phyloP scores from a whole-genome alignment of 1,140 invertebrate genomes.

The Globodera ellingtonae region DNA sequence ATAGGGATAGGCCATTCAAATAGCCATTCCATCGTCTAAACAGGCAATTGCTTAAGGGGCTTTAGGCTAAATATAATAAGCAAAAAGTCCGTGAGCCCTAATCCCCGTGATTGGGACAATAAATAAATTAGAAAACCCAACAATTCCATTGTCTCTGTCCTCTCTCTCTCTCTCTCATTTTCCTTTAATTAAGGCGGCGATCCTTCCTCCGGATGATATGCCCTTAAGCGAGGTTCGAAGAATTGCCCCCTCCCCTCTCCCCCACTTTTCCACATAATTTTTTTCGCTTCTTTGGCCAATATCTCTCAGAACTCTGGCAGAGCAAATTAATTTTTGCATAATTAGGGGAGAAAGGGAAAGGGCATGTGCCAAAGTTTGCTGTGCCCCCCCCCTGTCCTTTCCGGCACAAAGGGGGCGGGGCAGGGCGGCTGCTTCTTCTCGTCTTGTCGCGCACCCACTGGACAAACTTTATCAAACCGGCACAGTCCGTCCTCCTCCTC shows the following conservation, averaged over 20 bases:
- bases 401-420: background rate
- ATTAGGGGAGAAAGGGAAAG: conserved; percentile 6
- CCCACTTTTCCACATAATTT: background rate
- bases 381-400: background rate
- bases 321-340: conserved; percentile 21
- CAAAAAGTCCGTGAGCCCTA: too few relatives aligned
- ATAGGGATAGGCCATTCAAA: background rate
- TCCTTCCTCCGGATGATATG: background rate
- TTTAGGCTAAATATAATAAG: too few relatives aligned
- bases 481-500: too few relatives aligned
- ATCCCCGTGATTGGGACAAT: too few relatives aligned
- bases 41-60: too few relatives aligned
- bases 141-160: background rate
- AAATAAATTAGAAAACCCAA: too few relatives aligned
- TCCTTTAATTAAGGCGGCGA: background rate
- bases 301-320: background rate
- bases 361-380: background rate
- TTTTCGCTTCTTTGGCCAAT: background rate
- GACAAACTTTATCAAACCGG: too few relatives aligned
- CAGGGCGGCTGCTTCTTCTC: background rate
- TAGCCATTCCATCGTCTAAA: background rate
- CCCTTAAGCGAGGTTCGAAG: background rate
- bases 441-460: background rate
- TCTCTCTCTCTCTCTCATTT: background rate
- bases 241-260: background rate